phyloP scores from a whole-genome alignment of 2,113 vertebrate species.

The Podarcis cretensis region DNA sequence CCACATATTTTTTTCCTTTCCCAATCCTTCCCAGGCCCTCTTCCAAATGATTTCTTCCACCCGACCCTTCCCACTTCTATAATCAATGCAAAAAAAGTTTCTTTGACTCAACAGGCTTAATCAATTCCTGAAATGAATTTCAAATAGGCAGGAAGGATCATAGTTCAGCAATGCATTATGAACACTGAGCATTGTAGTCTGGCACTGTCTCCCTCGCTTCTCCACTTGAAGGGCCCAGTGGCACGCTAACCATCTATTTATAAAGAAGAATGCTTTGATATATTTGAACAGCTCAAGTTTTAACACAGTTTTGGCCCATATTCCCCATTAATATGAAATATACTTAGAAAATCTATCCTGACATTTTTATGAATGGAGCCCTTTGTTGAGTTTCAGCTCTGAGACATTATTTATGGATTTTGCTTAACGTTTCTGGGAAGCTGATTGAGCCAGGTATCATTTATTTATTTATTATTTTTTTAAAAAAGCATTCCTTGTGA shows the following conservation, averaged over 20 bases:
- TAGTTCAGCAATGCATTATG: conserved; percentile 16
- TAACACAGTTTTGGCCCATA: conserved; percentile 41
- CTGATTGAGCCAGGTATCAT: conserved; percentile 16
- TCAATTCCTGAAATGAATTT: conserved; percentile 18
- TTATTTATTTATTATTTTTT: neutral
- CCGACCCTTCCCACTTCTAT: neutral
- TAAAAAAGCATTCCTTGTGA: neutral
- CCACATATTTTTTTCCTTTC: neutral
- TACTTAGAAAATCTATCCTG: conserved; percentile 46
- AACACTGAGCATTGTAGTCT: conserved; percentile 13
- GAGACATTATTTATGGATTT: conserved; percentile 51
- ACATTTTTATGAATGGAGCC: conserved; percentile 57
- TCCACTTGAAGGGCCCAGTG: neutral
- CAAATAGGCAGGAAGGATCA: conserved; percentile 16
- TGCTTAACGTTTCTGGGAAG: conserved; percentile 31
- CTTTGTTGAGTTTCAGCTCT: conserved; percentile 51
- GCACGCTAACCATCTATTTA: conserved; percentile 41
- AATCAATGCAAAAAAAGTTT: neutral
- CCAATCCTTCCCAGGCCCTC: neutral
- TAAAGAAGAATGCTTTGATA: conserved; percentile 53
- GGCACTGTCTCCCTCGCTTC: neutral
- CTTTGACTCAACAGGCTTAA: neutral
- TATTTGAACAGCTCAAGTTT: conserved; percentile 37
- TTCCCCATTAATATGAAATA: conserved; percentile 47
- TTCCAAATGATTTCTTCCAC: neutral